Evolutionary conservation across 2,797 vertebrate species (phyloP).

Genomic region (Poliocrania exsul): DNA sequence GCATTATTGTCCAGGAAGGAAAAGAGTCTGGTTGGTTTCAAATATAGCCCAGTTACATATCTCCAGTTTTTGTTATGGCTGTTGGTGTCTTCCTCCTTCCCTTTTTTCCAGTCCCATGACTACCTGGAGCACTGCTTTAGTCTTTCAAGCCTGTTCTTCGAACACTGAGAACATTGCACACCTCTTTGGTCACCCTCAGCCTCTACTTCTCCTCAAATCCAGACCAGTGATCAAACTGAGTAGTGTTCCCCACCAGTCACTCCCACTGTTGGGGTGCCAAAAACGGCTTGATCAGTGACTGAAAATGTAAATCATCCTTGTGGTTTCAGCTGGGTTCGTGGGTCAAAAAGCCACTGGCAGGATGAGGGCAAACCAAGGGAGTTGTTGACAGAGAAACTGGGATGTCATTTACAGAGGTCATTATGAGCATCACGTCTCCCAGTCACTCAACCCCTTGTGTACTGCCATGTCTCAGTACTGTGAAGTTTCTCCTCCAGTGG

Average conservation of each 20-base stretch:
- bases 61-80: conserved; percentile 82
- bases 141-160: conserved; percentile 54
- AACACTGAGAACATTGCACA: conserved; percentile 43
- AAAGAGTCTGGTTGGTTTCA: conserved; percentile 75
- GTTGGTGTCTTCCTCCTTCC: conserved; percentile 76
- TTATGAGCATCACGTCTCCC: conserved; percentile 37
- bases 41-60: conserved; percentile 82
- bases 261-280: background rate
- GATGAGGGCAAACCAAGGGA: background rate
- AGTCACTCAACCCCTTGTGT: conserved; percentile 15
- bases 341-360: background rate
- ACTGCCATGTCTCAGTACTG: background rate
- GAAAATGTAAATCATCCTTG: background rate
- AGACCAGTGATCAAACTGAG: conserved; percentile 10
- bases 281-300: background rate
- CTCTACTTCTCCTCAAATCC: conserved; percentile 64
- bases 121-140: conserved; percentile 62
- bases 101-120: conserved; percentile 75
- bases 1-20: conserved; percentile 77
- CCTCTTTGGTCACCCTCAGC: conserved; percentile 53
- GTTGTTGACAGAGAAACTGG: background rate
- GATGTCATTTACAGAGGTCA: conserved; percentile 57
- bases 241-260: background rate
- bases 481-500: background rate
- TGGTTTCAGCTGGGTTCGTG: background rate